Evolutionary conservation across 2,113 vertebrate species (phyloP).

Genomic region (Geothlypis trichas): DNA sequence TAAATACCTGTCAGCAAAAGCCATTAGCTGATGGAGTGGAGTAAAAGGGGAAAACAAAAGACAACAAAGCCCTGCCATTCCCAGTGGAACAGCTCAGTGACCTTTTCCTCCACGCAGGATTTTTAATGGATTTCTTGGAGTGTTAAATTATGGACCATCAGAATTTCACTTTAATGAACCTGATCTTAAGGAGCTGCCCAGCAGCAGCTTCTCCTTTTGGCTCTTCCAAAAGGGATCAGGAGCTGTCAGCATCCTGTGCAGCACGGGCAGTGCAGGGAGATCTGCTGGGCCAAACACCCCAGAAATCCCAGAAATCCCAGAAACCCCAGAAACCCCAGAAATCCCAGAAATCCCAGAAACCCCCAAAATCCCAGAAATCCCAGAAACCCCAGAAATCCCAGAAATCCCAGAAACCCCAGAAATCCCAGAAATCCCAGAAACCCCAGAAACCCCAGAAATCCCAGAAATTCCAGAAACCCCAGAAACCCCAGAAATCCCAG

Average conservation of each 20-base stretch:
- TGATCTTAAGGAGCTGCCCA: background rate
- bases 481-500: too few species aligned
- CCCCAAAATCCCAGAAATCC: too few species aligned
- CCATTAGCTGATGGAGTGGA: slow-evolving; percentile 32
- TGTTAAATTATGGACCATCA: background rate
- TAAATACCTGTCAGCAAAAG: slow-evolving; percentile 48
- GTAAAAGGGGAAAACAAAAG: background rate
- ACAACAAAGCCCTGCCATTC: background rate
- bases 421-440: too few species aligned
- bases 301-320: background rate
- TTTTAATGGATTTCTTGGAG: background rate
- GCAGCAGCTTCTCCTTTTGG: background rate
- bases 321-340: background rate
- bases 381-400: too few species aligned
- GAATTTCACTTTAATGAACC: background rate
- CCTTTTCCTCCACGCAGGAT: background rate
- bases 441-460: background rate
- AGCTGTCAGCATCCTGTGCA: background rate
- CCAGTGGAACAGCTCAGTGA: background rate
- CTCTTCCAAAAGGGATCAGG: background rate
- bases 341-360: too few species aligned
- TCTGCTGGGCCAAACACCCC: background rate
- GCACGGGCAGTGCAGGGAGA: background rate
- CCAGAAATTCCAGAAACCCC: background rate
- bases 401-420: too few species aligned